phyloP scores from a whole-genome alignment of 2,797 vertebrate species.

The Acipenser transmontanus region DNA sequence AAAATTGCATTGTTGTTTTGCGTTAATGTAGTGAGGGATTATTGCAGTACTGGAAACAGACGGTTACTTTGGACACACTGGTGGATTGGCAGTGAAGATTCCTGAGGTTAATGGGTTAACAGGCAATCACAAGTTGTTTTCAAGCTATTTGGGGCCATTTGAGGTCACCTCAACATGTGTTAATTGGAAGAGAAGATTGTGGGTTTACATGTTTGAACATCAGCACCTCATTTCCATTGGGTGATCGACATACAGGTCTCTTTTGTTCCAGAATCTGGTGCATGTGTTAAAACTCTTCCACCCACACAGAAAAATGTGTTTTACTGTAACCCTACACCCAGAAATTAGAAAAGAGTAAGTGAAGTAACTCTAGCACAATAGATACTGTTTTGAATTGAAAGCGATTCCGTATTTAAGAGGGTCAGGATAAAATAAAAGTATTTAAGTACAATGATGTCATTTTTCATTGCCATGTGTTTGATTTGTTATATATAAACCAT shows the following conservation, averaged over 20 bases:
- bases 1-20: no score
- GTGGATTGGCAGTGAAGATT: constrained; percentile 25
- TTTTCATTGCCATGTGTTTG: no score
- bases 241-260: constrained; percentile 55
- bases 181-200: constrained; percentile 35
- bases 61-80: constrained; percentile 18
- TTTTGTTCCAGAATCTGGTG: constrained; percentile 66
- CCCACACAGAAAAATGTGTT: constrained; percentile 60
- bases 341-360: constrained; percentile 30
- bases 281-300: constrained; percentile 79
- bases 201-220: constrained; percentile 45
- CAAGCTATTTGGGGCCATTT: constrained; percentile 17
- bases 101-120: constrained; percentile 12
- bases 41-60: no score
- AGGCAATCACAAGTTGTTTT: constrained; percentile 35
- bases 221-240: constrained; percentile 39
- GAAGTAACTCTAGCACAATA: constrained; percentile 37
- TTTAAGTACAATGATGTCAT: no score
- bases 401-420: no score
- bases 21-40: no score
- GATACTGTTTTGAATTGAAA: no score
- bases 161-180: constrained; percentile 41
- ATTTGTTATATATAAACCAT: no score
- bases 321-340: constrained; percentile 60
- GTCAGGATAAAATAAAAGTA: no score